These are phyloP conservation scores for Porphyrio hochstetteri DNA, from an alignment of 2,113 vertebrate species.

Conservation along the genomic window DNA sequence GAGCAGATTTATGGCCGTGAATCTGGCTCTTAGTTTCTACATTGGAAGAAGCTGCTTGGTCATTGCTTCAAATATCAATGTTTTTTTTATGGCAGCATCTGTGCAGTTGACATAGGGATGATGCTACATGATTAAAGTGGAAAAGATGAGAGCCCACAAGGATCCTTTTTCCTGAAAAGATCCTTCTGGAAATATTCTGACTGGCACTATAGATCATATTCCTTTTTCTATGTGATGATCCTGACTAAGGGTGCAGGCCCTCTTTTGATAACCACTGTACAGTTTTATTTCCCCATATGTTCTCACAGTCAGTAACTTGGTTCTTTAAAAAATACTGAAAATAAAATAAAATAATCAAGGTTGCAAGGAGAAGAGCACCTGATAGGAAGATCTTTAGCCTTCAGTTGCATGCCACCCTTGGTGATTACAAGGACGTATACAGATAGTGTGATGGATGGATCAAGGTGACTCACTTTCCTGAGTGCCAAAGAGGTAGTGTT, in stretches of 20 bases:
- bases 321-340: background rate
- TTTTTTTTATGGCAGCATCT: background rate
- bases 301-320: background rate
- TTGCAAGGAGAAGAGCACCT: background rate
- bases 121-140: background rate
- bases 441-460: background rate
- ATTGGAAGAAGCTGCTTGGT: background rate
- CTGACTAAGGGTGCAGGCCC: background rate
- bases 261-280: background rate
- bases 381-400: background rate
- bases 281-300: background rate
- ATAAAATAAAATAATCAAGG: background rate
- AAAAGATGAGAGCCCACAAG: background rate
- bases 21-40: background rate
- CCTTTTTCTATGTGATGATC: background rate
- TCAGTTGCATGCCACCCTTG: background rate
- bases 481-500: background rate
- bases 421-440: background rate
- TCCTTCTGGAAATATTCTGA: background rate
- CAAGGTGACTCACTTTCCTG: background rate
- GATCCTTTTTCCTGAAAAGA: background rate
- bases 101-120: background rate
- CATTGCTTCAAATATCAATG: background rate
- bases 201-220: background rate
- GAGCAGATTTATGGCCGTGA: background rate